A percentile compares a stretch with the other conserved stretches of the same genome.
Conservation (phyloP, 1,140 invertebrate genomes). For the Dinoponera quadriceps region DNA sequence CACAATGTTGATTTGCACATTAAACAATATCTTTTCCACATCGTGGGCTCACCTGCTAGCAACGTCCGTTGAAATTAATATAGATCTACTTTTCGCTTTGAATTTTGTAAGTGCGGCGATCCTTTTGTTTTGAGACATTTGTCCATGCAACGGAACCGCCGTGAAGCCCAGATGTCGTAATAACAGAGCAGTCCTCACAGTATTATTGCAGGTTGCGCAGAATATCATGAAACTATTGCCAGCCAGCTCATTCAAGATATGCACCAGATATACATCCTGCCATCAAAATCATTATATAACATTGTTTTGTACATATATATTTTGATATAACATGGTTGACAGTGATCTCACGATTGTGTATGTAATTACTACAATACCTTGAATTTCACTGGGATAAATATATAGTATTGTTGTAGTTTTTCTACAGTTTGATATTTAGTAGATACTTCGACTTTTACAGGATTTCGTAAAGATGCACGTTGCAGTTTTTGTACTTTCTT, state of each 20-base stretch:
- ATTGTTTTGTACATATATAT: conserved; percentile 10
- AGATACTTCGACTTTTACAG: conserved; percentile 98
- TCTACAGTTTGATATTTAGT: conserved; percentile 99
- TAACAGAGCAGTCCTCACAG: conserved; percentile 94
- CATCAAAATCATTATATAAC: conserved; percentile 71
- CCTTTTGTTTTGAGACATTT: conserved; percentile 98
- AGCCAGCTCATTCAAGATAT: conserved; percentile 97
- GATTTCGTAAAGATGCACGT: conserved; percentile 95
- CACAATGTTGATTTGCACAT: conserved; percentile 13
- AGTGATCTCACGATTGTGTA: not conserved
- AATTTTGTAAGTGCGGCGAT: conserved; percentile 97
- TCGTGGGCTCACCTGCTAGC: conserved; percentile 92
- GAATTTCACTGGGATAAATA: conserved; percentile 98
- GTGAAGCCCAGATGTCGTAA: conserved; percentile 95
- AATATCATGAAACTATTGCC: conserved; percentile 99
- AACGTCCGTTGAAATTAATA: conserved; percentile 98
- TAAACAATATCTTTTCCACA: conserved; percentile 44
- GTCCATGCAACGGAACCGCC: conserved; percentile 98
- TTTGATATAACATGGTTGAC: no score
- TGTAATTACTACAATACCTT: conserved; percentile 88
- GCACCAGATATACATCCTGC: conserved; percentile 97
- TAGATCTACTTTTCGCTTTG: conserved; percentile 93
- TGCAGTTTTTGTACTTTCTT: conserved; percentile 99
- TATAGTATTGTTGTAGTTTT: conserved; percentile 97
- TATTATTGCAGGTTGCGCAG: conserved; percentile 97